Evolutionary conservation across 1,140 invertebrate genomes (phyloP), one percentile per base, ranked within the genome.

Genomic region (Dreissena polymorpha): DNA sequence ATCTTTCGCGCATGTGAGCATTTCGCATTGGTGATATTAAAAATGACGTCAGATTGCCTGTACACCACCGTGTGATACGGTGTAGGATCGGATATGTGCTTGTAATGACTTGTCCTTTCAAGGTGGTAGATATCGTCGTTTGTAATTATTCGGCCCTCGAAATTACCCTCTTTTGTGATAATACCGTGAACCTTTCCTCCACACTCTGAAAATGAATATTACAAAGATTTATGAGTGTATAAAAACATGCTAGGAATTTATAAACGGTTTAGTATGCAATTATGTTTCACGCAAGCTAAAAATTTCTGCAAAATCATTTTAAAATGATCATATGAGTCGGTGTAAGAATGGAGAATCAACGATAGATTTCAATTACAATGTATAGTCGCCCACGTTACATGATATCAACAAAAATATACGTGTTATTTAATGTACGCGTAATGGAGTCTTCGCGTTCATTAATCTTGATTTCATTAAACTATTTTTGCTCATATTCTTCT

Each of bases 141-240:
- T 84, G 95, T 94, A 83, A 98, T 95, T 80, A 98, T 96, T 27
- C 96, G 96, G 21, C 97, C 97, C 91, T 98, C 97, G 90, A 99
- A 97, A 27, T 97, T 93, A 77, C 97, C 97, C 71, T 97, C 96
- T 67, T 94, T 94, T 75, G 97, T 98, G 67, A 99, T 94, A 80
- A 98, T 93, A 27, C 97, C 97, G 88, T 97, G 95, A 29, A 98
- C 97, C 74, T 95, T 91, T n/a, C 97, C 95, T n/a, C 94, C 93
- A 74, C 97, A 96, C 87, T 97, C 97, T 94, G 96, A 97, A 94
- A 3, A 95, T 95, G 81, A 81, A 85, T 49, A 84, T 69, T 68
- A 76, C 23, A 60, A 0, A 23, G 16, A 49, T 67, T 50, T 10
- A 25, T 64, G 21, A 3, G 8, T 14, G 6, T 14, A 53, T 13